Base-by-base conservation (phyloP, 1,140 invertebrate genomes). In the Tetragonula clypearis region DNA sequence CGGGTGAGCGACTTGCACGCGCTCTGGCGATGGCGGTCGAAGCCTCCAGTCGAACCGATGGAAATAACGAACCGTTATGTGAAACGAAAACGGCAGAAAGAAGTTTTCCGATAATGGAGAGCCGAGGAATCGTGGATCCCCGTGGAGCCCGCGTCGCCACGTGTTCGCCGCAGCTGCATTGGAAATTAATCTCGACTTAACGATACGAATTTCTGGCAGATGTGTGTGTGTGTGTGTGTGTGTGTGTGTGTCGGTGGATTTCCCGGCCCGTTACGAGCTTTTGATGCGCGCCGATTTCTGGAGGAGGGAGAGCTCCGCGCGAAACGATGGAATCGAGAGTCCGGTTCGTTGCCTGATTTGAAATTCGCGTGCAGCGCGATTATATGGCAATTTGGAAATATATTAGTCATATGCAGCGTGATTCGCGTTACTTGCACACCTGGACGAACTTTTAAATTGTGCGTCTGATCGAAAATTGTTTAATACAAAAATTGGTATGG, bases 151-250 rank as follows among this genome's bases (percentile, higher is more conserved):
- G 55, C 78, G 78, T 77, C 71, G 74, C 79, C 86, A 73, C 88
- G 77, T 86, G 88, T 12, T 72, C 65, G 83, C 79, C 86, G 76
- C 92, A 91, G 92, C 89, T 92, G 92, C 88, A 89, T 89, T 91
- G 87, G 83, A 92, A 92, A 93, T 93, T 93, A 93, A 93, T 92
- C 92, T 92, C 88, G 74, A 90, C 87, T 92, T 89, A 86, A 84
- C 86, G 74, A 81, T 69, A 79, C 60, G 55, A 26, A 30, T 30
- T 12, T n/a, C 26, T 23, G 15, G 1, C 9, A 11, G 53, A 8
- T 8, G 41, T 49, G 41, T 49, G 41, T 49, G 35, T 35, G 35
- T 35, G 35, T 35, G 35, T 35, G 35, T 35, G 35, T 35, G 2
- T 2, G 35, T 35, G 35, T 2, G 73, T 9, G 56, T 35, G 12